phyloP scores from a whole-genome alignment of 2,797 vertebrate genomes.

The Silurus lanzhouensis region DNA sequence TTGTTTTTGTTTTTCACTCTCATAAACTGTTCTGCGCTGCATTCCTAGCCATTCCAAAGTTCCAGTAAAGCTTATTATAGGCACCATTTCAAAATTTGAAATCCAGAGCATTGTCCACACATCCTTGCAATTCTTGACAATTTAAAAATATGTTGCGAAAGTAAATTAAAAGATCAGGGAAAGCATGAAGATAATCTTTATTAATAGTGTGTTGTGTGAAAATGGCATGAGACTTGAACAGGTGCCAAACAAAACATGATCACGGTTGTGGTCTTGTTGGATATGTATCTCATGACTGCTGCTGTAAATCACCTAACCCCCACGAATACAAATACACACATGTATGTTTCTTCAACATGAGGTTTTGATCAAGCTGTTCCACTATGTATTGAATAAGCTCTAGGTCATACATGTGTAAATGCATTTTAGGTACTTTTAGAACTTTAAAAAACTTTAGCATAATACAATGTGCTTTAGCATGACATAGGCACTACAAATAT shows the following conservation, averaged over 20 bases:
- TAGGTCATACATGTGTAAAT: neutral
- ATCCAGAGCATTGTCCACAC: conserved; percentile 32
- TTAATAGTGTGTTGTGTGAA: conserved; percentile 26
- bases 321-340: conserved; percentile 34
- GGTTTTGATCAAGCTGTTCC: conserved; percentile 6
- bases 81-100: conserved; percentile 45
- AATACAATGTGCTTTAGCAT: neutral
- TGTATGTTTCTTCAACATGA: conserved; percentile 60
- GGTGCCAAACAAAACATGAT: conserved; percentile 74
- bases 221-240: conserved; percentile 58
- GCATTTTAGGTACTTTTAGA: neutral
- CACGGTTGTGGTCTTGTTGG: conserved; percentile 67
- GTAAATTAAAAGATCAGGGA: conserved; percentile 27
- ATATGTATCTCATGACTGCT: conserved; percentile 66
- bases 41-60: conserved; percentile 42
- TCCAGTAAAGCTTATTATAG: conserved; percentile 46
- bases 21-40: conserved; percentile 34
- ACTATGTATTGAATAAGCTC: neutral
- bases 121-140: conserved; percentile 22
- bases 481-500: neutral
- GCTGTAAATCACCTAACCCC: conserved; percentile 68
- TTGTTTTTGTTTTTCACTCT: conserved; percentile 45
- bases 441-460: neutral
- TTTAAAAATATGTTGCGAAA: conserved; percentile 41
- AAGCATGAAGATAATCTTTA: conserved; percentile 42